Base-by-base conservation (phyloP, 2,888 invertebrate genomes). In the Athalia rosae region DNA sequence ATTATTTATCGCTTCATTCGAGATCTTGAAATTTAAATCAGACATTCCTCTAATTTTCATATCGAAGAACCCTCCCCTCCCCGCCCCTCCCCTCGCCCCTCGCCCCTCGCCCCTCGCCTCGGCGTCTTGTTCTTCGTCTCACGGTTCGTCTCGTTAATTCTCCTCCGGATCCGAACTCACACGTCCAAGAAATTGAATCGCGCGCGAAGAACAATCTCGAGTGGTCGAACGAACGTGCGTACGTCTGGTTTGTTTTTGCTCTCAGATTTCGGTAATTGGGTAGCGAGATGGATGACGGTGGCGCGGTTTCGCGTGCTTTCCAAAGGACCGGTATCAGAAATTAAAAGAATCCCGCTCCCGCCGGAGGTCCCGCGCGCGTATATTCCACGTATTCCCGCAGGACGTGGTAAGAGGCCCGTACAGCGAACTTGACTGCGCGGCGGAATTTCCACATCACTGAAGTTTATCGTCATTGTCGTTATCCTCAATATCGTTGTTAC, bases 1-100 rank as follows among this genome's bases (percentile, higher is more conserved):
- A 87, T 87, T 88, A 88, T 88, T 88, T 88, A 87, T 88, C 87
- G 87, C 87, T 88, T 88, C 87, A 87, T 87, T 83, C 85, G 84
- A 84, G 84, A 85, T 87, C 83, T 85, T 82, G 84, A 84, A 85
- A 87, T 85, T 86, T 85, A 87, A 87, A 85, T 85, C 86, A 85
- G 85, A 83, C 84, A 86, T 86, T 87, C 84, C 83, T 85, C 84
- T 85, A 87, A 87, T 86, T 87, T 28, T 85, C 83, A 83, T 74
- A 74, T 74, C 62, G 61, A 47, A 28, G 48, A 3, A 9, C 15
- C 61, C 61, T 13, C 9, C 15, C 4, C 7, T 1, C 6, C 8
- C 3, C 61, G 61, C n/a, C 11, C 61, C 61, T 13, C 9, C 15
- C 4, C 7, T 1, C 6, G n/a, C n/a, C n/a, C n/a, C n/a, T n/a